These are phyloP conservation scores for Drosophila parthenogenetica DNA, from an alignment of 2,888 invertebrate genomes.

Conservation along the genomic window DNA sequence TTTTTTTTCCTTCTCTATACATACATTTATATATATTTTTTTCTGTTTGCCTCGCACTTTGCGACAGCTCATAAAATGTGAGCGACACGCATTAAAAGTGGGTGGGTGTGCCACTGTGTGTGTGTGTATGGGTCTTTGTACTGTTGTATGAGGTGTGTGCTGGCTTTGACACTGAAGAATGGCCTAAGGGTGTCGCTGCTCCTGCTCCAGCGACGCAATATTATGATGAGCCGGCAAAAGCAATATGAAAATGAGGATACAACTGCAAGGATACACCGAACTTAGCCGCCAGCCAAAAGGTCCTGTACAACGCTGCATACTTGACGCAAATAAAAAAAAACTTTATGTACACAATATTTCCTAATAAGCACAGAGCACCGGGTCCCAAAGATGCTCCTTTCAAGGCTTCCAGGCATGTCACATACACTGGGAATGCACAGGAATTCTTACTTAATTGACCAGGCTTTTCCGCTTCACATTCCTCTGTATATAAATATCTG, in stretches of 20 bases:
- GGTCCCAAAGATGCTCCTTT: slow-evolving; percentile 8
- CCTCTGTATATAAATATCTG: slow-evolving; percentile 56
- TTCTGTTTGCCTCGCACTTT: slow-evolving; percentile 66
- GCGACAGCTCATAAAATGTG: slow-evolving; percentile 81
- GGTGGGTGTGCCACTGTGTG: slow-evolving; percentile 33
- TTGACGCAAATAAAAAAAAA: slow-evolving; percentile 33
- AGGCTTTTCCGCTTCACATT: slow-evolving; percentile 36
- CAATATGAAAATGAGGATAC: slow-evolving; percentile 72
- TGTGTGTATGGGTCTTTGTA: slow-evolving; percentile 12
- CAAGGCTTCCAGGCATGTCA: slow-evolving; percentile 17
- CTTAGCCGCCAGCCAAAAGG: slow-evolving; percentile 44
- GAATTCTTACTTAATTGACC: slow-evolving; percentile 76
- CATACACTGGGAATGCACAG: slow-evolving; percentile 38
- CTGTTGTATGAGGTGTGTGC: slow-evolving; percentile 26
- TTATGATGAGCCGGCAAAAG: slow-evolving; percentile 72
- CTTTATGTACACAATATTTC: slow-evolving; percentile 13
- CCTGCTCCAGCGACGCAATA: slow-evolving; percentile 50
- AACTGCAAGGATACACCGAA: slow-evolving; percentile 34
- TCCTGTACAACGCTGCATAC: slow-evolving; percentile 21
- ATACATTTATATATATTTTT: slow-evolving; percentile 15
- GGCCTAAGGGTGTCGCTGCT: slow-evolving; percentile 60
- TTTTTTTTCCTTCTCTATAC: neutral
- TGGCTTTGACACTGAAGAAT: slow-evolving; percentile 77
- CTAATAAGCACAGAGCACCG: slow-evolving; percentile 68
- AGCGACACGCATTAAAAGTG: slow-evolving; percentile 79